Conservation (phyloP, 1,140 invertebrate genomes). For the Diachasmimorpha longicaudata region DNA sequence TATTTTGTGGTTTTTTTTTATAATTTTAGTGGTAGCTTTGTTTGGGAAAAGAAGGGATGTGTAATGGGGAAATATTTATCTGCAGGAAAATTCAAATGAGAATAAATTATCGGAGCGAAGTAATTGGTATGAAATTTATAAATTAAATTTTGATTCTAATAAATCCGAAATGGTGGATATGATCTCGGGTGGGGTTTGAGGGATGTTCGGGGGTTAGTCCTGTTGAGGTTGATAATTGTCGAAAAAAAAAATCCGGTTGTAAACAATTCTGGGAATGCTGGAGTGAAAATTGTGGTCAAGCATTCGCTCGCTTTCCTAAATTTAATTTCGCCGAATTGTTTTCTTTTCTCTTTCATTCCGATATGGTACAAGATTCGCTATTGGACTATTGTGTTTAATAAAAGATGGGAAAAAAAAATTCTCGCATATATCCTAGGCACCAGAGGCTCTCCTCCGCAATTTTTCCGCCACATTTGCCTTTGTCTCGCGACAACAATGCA, state of each 20-base stretch:
- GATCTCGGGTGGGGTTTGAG: no score
- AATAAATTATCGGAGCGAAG: neutral
- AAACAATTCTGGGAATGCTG: no score
- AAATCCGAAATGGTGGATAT: no score
- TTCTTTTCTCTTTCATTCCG: neutral
- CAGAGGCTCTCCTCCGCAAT: slow-evolving; percentile 54
- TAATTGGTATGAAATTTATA: no score
- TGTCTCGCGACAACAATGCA: slow-evolving; percentile 63
- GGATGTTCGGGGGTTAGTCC: no score
- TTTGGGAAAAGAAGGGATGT: neutral
- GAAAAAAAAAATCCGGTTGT: no score
- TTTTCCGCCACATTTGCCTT: slow-evolving; percentile 64
- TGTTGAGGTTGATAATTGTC: no score
- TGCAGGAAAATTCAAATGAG: neutral
- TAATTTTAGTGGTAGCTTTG: neutral
- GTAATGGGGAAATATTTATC: neutral
- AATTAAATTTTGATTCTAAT: no score
- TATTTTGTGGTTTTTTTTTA: slow-evolving; percentile 25
- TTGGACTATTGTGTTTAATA: slow-evolving; percentile 1
- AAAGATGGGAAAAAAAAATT: neutral
- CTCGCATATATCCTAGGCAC: slow-evolving; percentile 4
- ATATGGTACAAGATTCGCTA: neutral
- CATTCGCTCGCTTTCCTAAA: neutral
- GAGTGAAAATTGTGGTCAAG: neutral
- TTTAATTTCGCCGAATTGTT: neutral